A percentile compares a stretch with the other conserved stretches of the same genome.
Conservation (phyloP, 2,888 invertebrate species). For the Pogonocherus hispidulus region DNA sequence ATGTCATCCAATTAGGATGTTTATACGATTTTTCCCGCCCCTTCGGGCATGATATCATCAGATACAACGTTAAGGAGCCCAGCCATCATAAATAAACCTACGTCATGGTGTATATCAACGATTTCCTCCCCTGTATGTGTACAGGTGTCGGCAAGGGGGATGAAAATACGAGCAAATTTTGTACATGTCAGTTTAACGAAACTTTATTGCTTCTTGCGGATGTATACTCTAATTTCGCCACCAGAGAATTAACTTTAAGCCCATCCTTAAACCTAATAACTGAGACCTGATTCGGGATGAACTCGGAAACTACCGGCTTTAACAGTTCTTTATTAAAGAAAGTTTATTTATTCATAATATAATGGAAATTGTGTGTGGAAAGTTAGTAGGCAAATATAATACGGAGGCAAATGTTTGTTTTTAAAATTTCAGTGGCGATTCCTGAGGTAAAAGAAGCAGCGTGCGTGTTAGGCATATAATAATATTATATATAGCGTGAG, state of each 20-base stretch:
- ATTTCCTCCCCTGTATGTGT: conserved; percentile 36
- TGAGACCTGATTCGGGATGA: background rate
- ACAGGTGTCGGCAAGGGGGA: conserved; percentile 46
- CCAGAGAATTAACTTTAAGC: conserved; percentile 36
- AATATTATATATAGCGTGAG: too few species aligned
- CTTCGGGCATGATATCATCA: conserved; percentile 38
- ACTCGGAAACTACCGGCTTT: background rate
- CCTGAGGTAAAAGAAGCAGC: too few species aligned
- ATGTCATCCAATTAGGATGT: conserved; percentile 48
- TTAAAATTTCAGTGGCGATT: background rate
- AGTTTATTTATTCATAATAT: background rate
- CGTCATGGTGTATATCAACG: conserved; percentile 42
- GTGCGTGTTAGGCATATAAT: too few species aligned
- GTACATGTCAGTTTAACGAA: conserved; percentile 52
- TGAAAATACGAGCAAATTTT: conserved; percentile 38
- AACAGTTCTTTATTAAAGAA: background rate
- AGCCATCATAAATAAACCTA: conserved; percentile 35
- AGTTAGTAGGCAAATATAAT: too few species aligned
- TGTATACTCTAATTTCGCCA: conserved; percentile 41
- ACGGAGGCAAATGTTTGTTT: background rate
- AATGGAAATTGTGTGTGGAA: background rate
- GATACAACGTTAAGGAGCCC: conserved; percentile 24
- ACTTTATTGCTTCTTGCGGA: conserved; percentile 52
- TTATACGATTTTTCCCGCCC: conserved; percentile 40
- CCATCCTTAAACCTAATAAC: conserved; percentile 16